Evolutionary conservation across 2,797 vertebrate genomes (phyloP), one percentile per base, ranked within the genome.

Genomic region (Acipenser ruthenus): DNA sequence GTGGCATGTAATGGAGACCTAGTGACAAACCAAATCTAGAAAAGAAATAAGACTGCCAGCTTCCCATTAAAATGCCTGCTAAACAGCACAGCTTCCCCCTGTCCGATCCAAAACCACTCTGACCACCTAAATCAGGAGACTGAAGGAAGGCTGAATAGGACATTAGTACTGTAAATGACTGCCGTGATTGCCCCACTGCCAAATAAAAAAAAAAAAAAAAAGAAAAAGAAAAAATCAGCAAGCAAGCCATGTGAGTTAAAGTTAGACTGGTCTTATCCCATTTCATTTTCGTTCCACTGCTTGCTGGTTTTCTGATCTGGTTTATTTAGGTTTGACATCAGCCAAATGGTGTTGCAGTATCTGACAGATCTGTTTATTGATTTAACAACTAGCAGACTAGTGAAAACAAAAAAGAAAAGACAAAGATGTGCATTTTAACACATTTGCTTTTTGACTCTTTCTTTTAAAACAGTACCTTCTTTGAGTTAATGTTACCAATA

Each of bases 31-130:
- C 94, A 93, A 96, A 98, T 99, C 91, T 95, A 93, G 93, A 88
- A 91, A 96, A 96, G 95, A 95, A 96, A 97, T 98, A 96, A 96
- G 95, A 94, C 95, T 98, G 96, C 95, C 95, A 96, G 92, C 96
- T 97, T 96, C 95, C 94, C 95, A 96, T 95, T 97, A 97, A 92
- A 91, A 89, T 90, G 91, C 83, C 91, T 88, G 89, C 94, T 97
- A 96, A 98, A 93, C 90, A 92, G 93, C 93, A 87, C 87, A 86
- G 85, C 87, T 86, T 85, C 86, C 87, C 84, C 64, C 69, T 77
- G 85, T 88, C 83, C 80, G 84, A 85, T 79, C 80, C 75, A 87
- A 86, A 88, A 83, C 90, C 87, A 83, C 90, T 91, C 88, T 89
- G 88, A 93, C 84, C 87, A 91, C 93, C 94, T 96, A 96, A 99